Conservation (phyloP, 1,140 invertebrate genomes). For the Microplitis mediator region DNA sequence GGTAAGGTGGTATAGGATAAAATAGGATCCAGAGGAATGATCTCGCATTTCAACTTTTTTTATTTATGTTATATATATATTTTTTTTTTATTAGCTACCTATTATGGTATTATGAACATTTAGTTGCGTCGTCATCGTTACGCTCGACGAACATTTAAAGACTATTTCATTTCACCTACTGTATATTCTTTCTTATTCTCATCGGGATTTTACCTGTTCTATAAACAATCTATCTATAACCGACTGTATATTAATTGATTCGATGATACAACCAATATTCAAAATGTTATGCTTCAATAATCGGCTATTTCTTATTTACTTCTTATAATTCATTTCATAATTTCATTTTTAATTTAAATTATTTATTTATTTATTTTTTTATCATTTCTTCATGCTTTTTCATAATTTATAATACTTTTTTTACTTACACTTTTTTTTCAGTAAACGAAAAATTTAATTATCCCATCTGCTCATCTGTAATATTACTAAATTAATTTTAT, state of each 20-base stretch:
- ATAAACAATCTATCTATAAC: slow-evolving; percentile 1
- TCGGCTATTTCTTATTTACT: background rate
- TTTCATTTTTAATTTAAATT: slow-evolving; percentile 1
- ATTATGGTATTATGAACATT: slow-evolving; percentile 60
- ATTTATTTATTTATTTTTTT: background rate
- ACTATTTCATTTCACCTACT: slow-evolving; percentile 32
- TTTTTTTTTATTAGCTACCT: slow-evolving; percentile 28
- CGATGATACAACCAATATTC: slow-evolving; percentile 9
- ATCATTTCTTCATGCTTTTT: background rate
- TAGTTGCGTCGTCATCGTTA: slow-evolving; percentile 59
- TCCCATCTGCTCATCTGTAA: no score
- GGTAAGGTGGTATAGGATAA: slow-evolving; percentile 28
- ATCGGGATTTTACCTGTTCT: slow-evolving; percentile 18
- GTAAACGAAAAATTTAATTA: no score
- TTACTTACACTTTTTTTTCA: no score
- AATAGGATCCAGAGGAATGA: slow-evolving; percentile 28
- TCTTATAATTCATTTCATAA: background rate
- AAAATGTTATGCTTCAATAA: slow-evolving; percentile 3
- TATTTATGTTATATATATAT: slow-evolving; percentile 6
- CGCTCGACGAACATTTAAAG: slow-evolving; percentile 26
- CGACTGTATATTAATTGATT: slow-evolving; percentile 25
- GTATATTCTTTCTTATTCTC: background rate
- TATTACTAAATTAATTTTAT: no score
- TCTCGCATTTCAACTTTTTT: slow-evolving; percentile 30
- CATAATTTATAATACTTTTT: no score